Conservation (phyloP, 1,140 invertebrate genomes). For the Gonatopus flavifemur region DNA sequence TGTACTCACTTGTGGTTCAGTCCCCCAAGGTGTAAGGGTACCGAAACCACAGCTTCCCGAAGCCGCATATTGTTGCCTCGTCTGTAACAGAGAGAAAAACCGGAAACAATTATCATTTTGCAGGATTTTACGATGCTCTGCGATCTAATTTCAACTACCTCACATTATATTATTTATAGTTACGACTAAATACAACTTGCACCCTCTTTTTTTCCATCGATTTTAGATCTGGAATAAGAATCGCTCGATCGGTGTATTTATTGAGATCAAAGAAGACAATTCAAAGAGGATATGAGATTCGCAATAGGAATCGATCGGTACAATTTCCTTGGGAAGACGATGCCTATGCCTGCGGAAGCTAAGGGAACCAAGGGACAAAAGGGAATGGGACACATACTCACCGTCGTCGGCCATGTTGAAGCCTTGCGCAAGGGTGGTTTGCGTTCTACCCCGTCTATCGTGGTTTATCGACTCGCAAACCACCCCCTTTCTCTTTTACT, state of each 20-base stretch:
- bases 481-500: too few relatives aligned
- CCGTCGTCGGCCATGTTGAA: conserved; percentile 49
- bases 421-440: conserved; percentile 46
- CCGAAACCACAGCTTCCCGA: conserved; percentile 46
- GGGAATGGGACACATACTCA: conserved; percentile 34
- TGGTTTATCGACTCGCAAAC: conserved; percentile 51
- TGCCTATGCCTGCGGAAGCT: too few relatives aligned
- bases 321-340: too few relatives aligned
- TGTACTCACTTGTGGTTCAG: conserved; percentile 53
- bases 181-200: too few relatives aligned
- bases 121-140: too few relatives aligned
- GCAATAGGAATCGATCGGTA: conserved; percentile 8
- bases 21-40: conserved; percentile 38
- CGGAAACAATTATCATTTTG: too few relatives aligned
- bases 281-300: background rate
- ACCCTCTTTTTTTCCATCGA: too few relatives aligned
- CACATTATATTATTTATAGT: too few relatives aligned
- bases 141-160: too few relatives aligned
- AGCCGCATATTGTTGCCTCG: conserved; percentile 50
- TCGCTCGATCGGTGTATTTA: background rate
- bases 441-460: conserved; percentile 42
- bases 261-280: background rate
- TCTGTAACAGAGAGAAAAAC: conserved; percentile 35
- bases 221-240: too few relatives aligned
- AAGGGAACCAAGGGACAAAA: conserved; percentile 15